phyloP scores from a whole-genome alignment of 2,797 vertebrate genomes.

The Apogon talboti region DNA sequence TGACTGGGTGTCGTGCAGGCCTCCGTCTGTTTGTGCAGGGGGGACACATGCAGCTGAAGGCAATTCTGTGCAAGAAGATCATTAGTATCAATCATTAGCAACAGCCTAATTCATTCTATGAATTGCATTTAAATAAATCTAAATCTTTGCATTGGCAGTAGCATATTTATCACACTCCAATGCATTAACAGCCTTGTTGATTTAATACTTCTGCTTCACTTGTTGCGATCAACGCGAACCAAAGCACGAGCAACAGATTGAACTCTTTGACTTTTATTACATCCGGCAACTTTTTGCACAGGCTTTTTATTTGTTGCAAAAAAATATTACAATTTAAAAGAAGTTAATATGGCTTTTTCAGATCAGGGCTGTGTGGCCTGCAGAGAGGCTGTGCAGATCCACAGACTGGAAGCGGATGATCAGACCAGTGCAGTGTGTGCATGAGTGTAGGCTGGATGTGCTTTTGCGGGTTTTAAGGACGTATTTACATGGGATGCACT shows the following conservation, averaged over 20 bases:
- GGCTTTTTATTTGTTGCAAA: too few relatives aligned
- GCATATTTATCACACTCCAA: slow-evolving; percentile 14
- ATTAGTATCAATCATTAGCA: slow-evolving; percentile 35
- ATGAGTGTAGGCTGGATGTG: slow-evolving; percentile 8
- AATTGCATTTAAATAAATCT: slow-evolving; percentile 39
- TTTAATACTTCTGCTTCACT: slow-evolving; percentile 39
- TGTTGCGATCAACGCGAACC: slow-evolving; percentile 45
- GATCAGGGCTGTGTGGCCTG: background rate
- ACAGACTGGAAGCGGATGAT: slow-evolving; percentile 4
- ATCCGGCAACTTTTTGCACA: background rate
- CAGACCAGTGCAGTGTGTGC: background rate
- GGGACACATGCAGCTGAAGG: slow-evolving; percentile 41
- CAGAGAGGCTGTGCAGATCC: slow-evolving; percentile 2
- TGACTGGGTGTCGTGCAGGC: background rate
- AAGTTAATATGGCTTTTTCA: background rate
- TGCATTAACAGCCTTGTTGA: slow-evolving; percentile 27
- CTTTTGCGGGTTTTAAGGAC: background rate
- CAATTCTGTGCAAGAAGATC: slow-evolving; percentile 31
- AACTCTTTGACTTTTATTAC: background rate
- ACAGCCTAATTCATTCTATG: slow-evolving; percentile 34
- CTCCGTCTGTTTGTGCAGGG: slow-evolving; percentile 5
- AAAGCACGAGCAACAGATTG: slow-evolving; percentile 29
- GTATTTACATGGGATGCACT: background rate
- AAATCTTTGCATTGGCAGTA: slow-evolving; percentile 33
- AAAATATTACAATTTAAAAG: too few relatives aligned